A percentile compares a stretch with the other conserved stretches of the same genome.
Evolutionary conservation across 2,113 vertebrate genomes (phyloP).

Genomic region (Brachypteracias leptosomus): DNA sequence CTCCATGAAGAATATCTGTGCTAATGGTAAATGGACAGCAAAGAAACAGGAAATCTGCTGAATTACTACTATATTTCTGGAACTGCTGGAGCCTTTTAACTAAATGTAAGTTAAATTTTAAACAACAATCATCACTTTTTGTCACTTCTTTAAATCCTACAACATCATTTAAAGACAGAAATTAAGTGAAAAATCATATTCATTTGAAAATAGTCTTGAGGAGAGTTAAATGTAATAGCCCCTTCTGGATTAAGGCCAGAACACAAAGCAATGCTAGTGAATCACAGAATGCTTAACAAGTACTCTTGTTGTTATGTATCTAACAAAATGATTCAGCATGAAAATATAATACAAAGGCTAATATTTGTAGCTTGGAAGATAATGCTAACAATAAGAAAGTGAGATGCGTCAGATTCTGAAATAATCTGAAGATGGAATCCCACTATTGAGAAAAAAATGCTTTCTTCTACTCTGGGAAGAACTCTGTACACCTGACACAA

Average conservation of each 20-base stretch:
- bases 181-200: neutral
- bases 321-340: neutral
- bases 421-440: neutral
- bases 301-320: neutral
- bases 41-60: neutral
- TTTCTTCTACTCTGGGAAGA: neutral
- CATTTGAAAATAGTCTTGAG: neutral
- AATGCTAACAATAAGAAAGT: neutral
- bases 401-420: neutral
- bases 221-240: neutral
- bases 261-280: neutral
- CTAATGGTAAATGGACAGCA: neutral
- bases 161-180: neutral
- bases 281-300: neutral
- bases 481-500: neutral
- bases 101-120: neutral
- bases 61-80: neutral
- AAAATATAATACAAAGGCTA: neutral
- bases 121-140: neutral
- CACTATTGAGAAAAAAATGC: neutral
- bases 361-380: neutral
- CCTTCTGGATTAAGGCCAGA: neutral
- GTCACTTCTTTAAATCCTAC: neutral
- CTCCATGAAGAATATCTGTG: neutral
- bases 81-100: neutral